A percentile compares a stretch with the other conserved stretches of the same genome.
These are phyloP conservation scores for Lagopus muta DNA, from an alignment of 2,113 vertebrate genomes.

Conservation along the genomic window DNA sequence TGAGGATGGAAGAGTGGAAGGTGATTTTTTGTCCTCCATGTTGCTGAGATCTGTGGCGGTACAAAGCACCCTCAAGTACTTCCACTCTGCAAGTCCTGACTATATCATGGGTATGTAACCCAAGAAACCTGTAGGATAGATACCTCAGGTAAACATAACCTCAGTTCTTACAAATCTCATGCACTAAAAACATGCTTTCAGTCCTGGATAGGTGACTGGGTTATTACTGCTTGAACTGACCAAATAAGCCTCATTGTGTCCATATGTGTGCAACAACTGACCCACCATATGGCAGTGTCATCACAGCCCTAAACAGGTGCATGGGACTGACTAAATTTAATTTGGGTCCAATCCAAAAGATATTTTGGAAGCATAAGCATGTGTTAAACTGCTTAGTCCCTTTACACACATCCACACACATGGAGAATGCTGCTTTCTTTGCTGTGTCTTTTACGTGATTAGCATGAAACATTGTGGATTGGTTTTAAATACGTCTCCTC, in stretches of 20 bases:
- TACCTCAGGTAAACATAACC: background rate
- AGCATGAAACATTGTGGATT: background rate
- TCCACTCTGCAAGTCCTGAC: background rate
- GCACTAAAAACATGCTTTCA: background rate
- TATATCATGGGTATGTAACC: background rate
- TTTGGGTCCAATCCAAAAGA: constrained; percentile 47
- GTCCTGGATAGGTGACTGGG: background rate
- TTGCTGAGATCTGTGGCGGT: background rate
- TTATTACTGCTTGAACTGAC: background rate
- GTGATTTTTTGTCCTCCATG: rapidly evolving
- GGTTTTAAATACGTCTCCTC: background rate
- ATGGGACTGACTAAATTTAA: constrained; percentile 34
- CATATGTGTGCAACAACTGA: constrained; percentile 23
- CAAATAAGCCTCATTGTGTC: constrained; percentile 1
- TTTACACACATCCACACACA: background rate
- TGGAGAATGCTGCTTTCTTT: background rate
- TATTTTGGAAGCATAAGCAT: constrained; percentile 17
- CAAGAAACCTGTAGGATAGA: background rate
- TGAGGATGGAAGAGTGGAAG: background rate
- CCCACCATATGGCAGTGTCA: constrained; percentile 53
- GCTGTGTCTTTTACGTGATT: background rate
- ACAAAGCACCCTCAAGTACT: background rate
- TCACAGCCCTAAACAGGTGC: constrained; percentile 50
- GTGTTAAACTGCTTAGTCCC: constrained; percentile 7
- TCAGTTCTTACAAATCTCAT: background rate